Evolutionary conservation across 1,140 invertebrate species (phyloP).

Genomic region (Trachelipus rathkii): DNA sequence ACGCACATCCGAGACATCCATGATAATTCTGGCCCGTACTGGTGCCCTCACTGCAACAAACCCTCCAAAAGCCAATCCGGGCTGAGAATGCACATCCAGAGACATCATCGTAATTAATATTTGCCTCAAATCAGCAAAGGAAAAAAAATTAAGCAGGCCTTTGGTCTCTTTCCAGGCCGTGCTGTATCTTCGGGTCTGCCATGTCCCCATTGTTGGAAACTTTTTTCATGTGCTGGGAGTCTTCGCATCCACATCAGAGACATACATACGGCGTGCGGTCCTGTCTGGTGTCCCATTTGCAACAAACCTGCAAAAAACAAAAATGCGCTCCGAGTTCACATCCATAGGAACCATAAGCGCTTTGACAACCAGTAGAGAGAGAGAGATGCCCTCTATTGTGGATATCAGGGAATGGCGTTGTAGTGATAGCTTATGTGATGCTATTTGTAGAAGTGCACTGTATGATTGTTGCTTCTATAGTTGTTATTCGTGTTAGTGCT

Average conservation of each 20-base stretch:
- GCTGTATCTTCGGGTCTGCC: slow-evolving; percentile 44
- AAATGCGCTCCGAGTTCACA: slow-evolving; percentile 45
- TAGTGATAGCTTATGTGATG: slow-evolving; percentile 43
- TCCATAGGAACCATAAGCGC: slow-evolving; percentile 41
- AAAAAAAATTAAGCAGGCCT: slow-evolving; percentile 37
- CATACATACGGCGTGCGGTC: slow-evolving; percentile 45
- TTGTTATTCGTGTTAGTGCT: slow-evolving; percentile 40
- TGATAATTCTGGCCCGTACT: slow-evolving; percentile 45
- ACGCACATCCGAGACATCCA: slow-evolving; percentile 45
- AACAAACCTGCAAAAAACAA: slow-evolving; percentile 47
- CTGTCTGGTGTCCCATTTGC: slow-evolving; percentile 46
- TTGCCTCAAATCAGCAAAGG: slow-evolving; percentile 23
- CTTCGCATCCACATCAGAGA: slow-evolving; percentile 46
- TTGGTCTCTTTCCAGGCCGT: slow-evolving; percentile 46
- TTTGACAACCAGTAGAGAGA: slow-evolving; percentile 38
- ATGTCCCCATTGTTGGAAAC: slow-evolving; percentile 46
- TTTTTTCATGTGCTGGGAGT: slow-evolving; percentile 46
- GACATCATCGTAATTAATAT: slow-evolving; percentile 43
- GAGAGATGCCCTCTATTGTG: slow-evolving; percentile 30
- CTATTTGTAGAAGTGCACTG: slow-evolving; percentile 42
- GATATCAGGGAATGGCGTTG: slow-evolving; percentile 33
- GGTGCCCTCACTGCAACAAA: slow-evolving; percentile 44
- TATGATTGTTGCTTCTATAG: slow-evolving; percentile 43
- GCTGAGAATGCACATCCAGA: slow-evolving; percentile 46
- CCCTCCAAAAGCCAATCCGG: slow-evolving; percentile 45